A percentile compares a stretch with the other conserved stretches of the same genome.
These are phyloP conservation scores for Elymnias hypermnestra DNA, from an alignment of 1,140 invertebrate species.

Conservation along the genomic window DNA sequence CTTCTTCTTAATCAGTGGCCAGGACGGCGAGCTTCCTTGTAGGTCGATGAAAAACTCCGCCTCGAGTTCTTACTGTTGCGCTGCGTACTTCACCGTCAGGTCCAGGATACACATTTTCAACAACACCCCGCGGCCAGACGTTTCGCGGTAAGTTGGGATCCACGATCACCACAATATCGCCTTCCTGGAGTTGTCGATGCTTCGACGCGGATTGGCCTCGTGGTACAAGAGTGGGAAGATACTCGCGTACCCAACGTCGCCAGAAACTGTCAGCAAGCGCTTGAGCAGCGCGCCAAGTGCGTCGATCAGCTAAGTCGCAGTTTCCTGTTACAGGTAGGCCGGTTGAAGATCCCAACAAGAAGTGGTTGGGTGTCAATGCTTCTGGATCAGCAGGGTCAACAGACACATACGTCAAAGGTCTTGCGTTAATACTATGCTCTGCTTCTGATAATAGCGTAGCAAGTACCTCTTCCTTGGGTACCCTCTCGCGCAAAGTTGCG, in stretches of 20 bases:
- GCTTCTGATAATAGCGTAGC: neutral
- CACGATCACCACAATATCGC: conserved; percentile 23
- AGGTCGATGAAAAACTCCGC: too few species aligned
- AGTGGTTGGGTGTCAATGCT: conserved; percentile 19
- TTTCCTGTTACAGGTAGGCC: conserved; percentile 10
- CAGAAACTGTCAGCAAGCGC: conserved; percentile 30
- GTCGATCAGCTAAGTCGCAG: conserved; percentile 3
- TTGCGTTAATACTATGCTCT: neutral
- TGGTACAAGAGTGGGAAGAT: conserved; percentile 26
- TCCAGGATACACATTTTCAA: conserved; percentile 35
- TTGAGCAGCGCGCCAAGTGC: conserved; percentile 22
- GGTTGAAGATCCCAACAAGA: conserved; percentile 35
- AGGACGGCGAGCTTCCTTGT: too few species aligned
- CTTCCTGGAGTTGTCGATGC: neutral
- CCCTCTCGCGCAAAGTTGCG: neutral
- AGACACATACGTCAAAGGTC: neutral
- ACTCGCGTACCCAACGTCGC: conserved; percentile 32
- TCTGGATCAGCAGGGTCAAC: neutral
- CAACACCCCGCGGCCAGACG: conserved; percentile 28
- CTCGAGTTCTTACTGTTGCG: too few species aligned
- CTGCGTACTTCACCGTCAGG: too few species aligned
- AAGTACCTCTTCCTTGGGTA: neutral
- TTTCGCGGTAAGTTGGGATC: conserved; percentile 29
- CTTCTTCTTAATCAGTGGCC: too few species aligned
- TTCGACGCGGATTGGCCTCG: conserved; percentile 17